Percentiles rank a stretch among this genome's conserved stretches.
phyloP scores from a whole-genome alignment of 2,888 invertebrate genomes.

The Microplitis manilae region DNA sequence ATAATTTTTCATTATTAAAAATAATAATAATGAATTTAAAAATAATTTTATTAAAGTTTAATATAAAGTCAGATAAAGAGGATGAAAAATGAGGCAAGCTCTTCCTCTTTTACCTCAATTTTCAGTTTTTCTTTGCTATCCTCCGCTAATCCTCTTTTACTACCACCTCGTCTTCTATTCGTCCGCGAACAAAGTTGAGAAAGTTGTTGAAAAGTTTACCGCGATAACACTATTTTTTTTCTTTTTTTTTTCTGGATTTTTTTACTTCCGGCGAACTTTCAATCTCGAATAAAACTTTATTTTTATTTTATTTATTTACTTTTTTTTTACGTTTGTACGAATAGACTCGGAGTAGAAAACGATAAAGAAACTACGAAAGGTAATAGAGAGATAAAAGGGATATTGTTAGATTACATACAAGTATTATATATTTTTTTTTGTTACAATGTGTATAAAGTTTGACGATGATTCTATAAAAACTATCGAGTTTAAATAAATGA shows the following conservation, averaged over 20 bases:
- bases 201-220: constrained; percentile 38
- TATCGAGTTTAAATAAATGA: background rate
- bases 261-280: constrained; percentile 34
- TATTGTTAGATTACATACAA: constrained; percentile 9
- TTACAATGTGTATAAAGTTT: background rate
- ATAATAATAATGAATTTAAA: background rate
- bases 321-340: background rate
- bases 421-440: background rate
- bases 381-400: background rate
- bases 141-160: background rate
- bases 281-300: constrained; percentile 30
- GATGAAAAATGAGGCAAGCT: constrained; percentile 40
- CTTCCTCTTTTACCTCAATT: background rate
- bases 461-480: background rate
- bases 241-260: background rate
- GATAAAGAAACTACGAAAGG: background rate
- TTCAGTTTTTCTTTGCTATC: background rate
- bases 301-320: background rate
- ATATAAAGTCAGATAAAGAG: constrained; percentile 27
- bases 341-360: background rate
- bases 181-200: constrained; percentile 28
- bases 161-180: background rate
- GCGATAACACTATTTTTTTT: constrained; percentile 31
- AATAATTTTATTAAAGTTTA: background rate
- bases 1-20: background rate